Evolutionary conservation across 2,888 invertebrate species (phyloP).

Genomic region (Drosophila lutescens): DNA sequence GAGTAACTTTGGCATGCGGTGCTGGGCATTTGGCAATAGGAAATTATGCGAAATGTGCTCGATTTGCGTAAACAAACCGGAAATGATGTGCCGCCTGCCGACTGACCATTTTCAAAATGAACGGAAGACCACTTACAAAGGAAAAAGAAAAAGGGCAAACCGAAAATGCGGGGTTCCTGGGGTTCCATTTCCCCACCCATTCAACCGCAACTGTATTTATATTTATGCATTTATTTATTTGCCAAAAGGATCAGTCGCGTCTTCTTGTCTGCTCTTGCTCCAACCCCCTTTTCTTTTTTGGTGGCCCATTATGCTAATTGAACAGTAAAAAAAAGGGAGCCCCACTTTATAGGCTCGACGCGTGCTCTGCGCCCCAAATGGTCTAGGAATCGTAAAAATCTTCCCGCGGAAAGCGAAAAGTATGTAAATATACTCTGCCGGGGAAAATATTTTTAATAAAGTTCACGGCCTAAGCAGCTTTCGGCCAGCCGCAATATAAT

Average conservation of each 20-base stretch:
- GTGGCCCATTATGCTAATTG: conserved; percentile 82
- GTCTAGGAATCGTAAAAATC: conserved; percentile 66
- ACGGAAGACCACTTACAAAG: conserved; percentile 22
- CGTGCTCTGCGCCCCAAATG: conserved; percentile 68
- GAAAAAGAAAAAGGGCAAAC: conserved; percentile 32
- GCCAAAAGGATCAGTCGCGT: conserved; percentile 75
- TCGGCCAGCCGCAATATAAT: conserved; percentile 67
- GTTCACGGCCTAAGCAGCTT: conserved; percentile 71
- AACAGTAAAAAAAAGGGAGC: conserved; percentile 65
- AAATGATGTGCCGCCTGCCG: conserved; percentile 73
- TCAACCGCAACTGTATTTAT: conserved; percentile 66
- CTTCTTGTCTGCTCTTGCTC: conserved; percentile 36
- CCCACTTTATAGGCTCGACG: conserved; percentile 71
- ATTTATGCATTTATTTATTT: conserved; percentile 80
- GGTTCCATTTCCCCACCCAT: neutral
- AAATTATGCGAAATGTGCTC: conserved; percentile 81
- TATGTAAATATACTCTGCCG: conserved; percentile 62
- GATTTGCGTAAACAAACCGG: conserved; percentile 82
- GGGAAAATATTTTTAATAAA: conserved; percentile 79
- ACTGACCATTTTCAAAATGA: conserved; percentile 72
- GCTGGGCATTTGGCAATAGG: conserved; percentile 71
- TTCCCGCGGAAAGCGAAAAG: conserved; percentile 56
- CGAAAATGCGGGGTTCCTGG: neutral
- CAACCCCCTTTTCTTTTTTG: conserved; percentile 7
- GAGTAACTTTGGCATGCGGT: conserved; percentile 62